A percentile compares a stretch with the other conserved stretches of the same genome.
These are phyloP conservation scores for Rhinolophus ferrumequinum DNA, from an alignment of 2,113 vertebrate species.

Conservation along the genomic window DNA sequence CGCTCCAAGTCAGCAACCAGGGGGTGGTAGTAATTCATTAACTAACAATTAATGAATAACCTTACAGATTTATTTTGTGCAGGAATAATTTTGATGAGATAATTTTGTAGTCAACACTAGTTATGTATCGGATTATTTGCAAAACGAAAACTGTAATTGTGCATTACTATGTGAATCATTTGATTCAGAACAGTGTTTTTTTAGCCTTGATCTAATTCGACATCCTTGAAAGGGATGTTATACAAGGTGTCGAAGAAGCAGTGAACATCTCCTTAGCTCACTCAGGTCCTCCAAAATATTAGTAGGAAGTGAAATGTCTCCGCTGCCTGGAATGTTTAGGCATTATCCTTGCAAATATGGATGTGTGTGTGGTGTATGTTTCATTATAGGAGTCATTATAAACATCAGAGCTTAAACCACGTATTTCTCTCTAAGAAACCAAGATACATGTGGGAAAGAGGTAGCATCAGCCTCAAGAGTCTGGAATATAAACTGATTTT, in stretches of 20 bases:
- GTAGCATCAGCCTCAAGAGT: not conserved
- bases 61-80: not conserved
- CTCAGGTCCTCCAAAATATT: not conserved
- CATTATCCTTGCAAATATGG: conserved; percentile 4
- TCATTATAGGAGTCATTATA: not conserved
- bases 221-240: not conserved
- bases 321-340: not conserved
- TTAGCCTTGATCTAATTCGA: not conserved
- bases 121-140: conserved; percentile 5
- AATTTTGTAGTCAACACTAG: not conserved
- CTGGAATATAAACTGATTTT: not conserved
- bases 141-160: not conserved
- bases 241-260: conserved; percentile 14
- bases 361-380: not conserved
- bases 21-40: not conserved
- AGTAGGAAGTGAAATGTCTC: not conserved
- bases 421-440: conserved; percentile 3
- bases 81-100: not conserved
- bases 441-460: not conserved
- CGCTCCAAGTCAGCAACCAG: not conserved
- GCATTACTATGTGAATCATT: conserved; percentile 24
- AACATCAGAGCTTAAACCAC: not conserved
- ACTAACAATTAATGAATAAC: not conserved
- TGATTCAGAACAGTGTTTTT: conserved; percentile 33
- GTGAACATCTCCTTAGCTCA: not conserved